Conservation (phyloP, 1,140 invertebrate genomes). For the Aphaenogaster ashmeadi region DNA sequence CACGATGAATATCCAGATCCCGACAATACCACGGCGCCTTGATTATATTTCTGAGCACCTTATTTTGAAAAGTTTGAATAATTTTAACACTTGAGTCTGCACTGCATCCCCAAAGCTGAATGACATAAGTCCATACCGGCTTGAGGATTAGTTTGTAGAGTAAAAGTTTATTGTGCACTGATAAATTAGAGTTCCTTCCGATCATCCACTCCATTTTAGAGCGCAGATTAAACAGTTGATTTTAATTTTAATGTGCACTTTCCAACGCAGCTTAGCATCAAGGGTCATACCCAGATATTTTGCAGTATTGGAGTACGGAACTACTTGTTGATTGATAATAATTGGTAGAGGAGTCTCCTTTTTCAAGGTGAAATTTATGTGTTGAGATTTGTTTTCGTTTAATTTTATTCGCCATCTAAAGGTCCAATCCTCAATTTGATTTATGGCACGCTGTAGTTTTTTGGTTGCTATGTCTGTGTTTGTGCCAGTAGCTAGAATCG, state of each 20-base stretch:
- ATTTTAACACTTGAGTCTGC: not conserved
- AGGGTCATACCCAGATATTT: not conserved
- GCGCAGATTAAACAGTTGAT: not conserved
- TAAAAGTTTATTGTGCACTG: not conserved
- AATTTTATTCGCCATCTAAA: not conserved
- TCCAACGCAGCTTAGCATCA: not conserved
- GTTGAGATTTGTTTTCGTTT: not conserved
- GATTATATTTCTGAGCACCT: not conserved
- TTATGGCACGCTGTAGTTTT: not conserved
- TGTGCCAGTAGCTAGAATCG: conserved; percentile 41
- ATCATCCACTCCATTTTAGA: conserved; percentile 1
- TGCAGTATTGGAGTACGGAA: not conserved
- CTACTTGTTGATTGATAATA: not conserved
- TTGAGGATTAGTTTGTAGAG: not conserved
- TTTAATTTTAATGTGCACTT: not conserved
- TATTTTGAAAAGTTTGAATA: not conserved
- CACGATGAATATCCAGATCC: too few relatives aligned
- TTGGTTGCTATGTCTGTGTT: not conserved
- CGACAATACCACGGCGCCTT: too few relatives aligned
- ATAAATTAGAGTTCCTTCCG: not conserved
- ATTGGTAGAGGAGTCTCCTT: not conserved
- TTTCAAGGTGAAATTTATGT: conserved; percentile 1
- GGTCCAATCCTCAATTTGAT: not conserved
- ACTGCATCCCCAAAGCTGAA: not conserved
- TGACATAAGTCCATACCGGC: not conserved